These are phyloP conservation scores for Periparus ater DNA, from an alignment of 2,797 vertebrate genomes.

Conservation along the genomic window DNA sequence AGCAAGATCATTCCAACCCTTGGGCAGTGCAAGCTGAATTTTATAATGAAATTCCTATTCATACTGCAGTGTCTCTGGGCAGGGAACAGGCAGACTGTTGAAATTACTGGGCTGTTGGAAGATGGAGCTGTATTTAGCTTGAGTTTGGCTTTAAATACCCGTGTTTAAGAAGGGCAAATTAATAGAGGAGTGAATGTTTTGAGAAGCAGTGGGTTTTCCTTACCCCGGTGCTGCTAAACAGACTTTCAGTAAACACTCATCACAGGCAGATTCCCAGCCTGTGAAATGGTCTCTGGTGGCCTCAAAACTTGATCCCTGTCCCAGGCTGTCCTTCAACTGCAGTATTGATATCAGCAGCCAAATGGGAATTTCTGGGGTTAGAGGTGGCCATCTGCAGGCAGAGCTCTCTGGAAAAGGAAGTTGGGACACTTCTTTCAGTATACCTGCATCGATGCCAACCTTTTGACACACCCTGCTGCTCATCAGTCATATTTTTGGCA, in stretches of 20 bases:
- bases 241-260: background rate
- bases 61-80: background rate
- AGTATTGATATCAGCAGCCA: background rate
- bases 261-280: background rate
- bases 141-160: background rate
- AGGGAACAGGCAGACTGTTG: background rate
- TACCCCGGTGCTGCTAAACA: background rate
- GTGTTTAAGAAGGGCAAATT: background rate
- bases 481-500: background rate
- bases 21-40: background rate
- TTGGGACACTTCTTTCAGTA: background rate
- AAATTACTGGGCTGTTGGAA: background rate
- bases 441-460: accelerated
- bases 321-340: background rate
- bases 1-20: background rate
- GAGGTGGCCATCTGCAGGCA: background rate
- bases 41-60: background rate
- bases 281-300: background rate
- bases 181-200: background rate
- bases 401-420: background rate
- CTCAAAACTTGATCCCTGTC: background rate
- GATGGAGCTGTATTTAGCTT: background rate
- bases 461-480: background rate
- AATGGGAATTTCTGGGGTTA: background rate
- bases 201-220: background rate